These are phyloP conservation scores for Leucophenga maculata DNA, from an alignment of 2,888 invertebrate genomes.

Conservation along the genomic window DNA sequence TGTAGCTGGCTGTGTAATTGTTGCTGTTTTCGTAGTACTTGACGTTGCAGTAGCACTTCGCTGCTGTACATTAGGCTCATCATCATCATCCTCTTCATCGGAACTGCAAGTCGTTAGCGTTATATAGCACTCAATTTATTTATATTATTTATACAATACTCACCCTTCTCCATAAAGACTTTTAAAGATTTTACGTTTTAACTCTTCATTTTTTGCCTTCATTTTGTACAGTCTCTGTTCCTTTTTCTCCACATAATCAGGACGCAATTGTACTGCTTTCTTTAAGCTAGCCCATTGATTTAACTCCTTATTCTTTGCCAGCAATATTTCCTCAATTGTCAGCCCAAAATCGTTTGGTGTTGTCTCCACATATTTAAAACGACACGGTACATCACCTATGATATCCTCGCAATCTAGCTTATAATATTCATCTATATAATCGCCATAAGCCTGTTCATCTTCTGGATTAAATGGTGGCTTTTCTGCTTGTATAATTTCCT, in stretches of 20 bases:
- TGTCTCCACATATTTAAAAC: slow-evolving; percentile 93
- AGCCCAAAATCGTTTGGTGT: slow-evolving; percentile 93
- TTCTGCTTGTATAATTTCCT: slow-evolving; percentile 79
- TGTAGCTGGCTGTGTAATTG: neutral
- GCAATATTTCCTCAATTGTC: slow-evolving; percentile 91
- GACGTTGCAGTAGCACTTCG: neutral
- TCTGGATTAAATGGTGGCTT: slow-evolving; percentile 90
- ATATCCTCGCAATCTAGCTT: slow-evolving; percentile 96
- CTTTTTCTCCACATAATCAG: slow-evolving; percentile 83
- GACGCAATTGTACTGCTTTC: slow-evolving; percentile 84
- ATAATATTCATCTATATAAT: slow-evolving; percentile 96
- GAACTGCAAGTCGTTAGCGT: slow-evolving; percentile 51
- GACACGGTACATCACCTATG: slow-evolving; percentile 90
- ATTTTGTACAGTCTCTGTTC: slow-evolving; percentile 84
- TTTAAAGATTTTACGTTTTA: slow-evolving; percentile 85
- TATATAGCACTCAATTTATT: neutral
- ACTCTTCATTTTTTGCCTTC: slow-evolving; percentile 80
- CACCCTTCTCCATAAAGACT: slow-evolving; percentile 78
- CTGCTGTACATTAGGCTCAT: neutral
- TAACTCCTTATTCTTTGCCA: slow-evolving; percentile 92
- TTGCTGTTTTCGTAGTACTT: neutral
- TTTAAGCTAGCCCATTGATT: slow-evolving; percentile 96
- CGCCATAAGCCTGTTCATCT: slow-evolving; percentile 81
- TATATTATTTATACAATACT: slow-evolving; percentile 25
- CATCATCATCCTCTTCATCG: slow-evolving; percentile 62